Evolutionary conservation across 2,113 vertebrate genomes (phyloP).

Genomic region (Tautogolabrus adspersus): DNA sequence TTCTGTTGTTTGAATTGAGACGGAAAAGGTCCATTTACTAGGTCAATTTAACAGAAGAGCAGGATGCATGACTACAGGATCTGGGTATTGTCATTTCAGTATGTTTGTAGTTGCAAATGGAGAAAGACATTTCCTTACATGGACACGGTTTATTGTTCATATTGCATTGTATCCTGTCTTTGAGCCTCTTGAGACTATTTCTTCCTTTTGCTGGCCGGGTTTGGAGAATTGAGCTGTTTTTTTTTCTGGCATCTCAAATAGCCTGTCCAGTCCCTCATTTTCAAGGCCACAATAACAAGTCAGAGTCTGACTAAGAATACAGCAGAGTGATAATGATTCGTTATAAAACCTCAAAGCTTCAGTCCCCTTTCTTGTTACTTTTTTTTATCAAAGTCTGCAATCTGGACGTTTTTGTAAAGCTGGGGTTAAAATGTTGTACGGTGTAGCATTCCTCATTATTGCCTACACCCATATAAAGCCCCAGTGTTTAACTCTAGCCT

Average conservation of each 20-base stretch:
- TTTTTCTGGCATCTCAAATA: constrained; percentile 42
- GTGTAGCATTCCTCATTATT: constrained; percentile 13
- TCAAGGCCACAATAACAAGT: constrained; percentile 64
- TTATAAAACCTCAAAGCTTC: constrained; percentile 43
- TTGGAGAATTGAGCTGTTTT: constrained; percentile 33
- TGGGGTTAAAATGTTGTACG: neutral
- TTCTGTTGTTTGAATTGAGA: neutral
- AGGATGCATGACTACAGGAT: constrained; percentile 27
- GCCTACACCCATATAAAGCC: neutral
- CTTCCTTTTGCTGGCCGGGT: constrained; percentile 22
- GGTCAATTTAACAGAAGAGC: constrained; percentile 13
- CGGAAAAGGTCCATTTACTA: neutral
- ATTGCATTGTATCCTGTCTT: constrained; percentile 23
- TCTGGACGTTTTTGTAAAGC: constrained; percentile 1
- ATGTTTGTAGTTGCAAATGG: constrained; percentile 16
- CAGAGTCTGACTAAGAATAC: constrained; percentile 58
- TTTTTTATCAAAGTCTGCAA: constrained; percentile 5
- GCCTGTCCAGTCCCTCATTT: constrained; percentile 59
- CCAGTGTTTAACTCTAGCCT: constrained; percentile 16
- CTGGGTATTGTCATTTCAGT: constrained; percentile 46
- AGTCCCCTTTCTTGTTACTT: neutral
- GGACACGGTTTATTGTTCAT: constrained; percentile 56
- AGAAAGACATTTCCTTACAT: constrained; percentile 55
- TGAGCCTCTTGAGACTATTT: constrained; percentile 23
- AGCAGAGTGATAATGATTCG: constrained; percentile 42